These are phyloP conservation scores for Aphis craccivora DNA, from an alignment of 1,140 invertebrate species.

Conservation along the genomic window DNA sequence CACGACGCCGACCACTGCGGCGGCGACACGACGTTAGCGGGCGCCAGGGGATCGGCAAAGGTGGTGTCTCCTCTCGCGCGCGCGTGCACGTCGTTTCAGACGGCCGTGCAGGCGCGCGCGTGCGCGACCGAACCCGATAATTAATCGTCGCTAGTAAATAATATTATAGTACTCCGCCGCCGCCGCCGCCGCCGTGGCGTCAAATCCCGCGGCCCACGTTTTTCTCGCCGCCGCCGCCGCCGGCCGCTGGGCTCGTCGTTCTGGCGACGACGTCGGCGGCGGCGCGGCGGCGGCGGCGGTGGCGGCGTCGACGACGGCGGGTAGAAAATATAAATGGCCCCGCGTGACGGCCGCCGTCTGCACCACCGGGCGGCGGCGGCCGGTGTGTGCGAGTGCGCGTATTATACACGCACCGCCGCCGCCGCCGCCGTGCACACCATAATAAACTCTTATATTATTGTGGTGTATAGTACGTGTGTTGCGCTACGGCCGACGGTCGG, in stretches of 20 bases:
- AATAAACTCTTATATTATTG: background rate
- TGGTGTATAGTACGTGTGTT: background rate
- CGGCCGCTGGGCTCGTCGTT: conserved; percentile 20
- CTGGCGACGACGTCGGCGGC: conserved; percentile 2
- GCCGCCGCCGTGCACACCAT: background rate
- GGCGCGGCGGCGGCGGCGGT: too few species aligned
- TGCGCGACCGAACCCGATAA: conserved; percentile 15
- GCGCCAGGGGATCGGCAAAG: conserved; percentile 16
- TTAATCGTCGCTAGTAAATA: conserved; percentile 43
- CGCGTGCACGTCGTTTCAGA: background rate
- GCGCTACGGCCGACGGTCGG: background rate
- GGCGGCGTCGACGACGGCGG: background rate
- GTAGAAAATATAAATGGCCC: conserved; percentile 34
- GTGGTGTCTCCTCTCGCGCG: background rate
- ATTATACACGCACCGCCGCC: background rate
- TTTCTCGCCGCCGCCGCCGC: conserved; percentile 23
- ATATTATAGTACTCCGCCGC: conserved; percentile 8
- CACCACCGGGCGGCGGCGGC: conserved; percentile 25
- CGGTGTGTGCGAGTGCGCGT: conserved; percentile 43
- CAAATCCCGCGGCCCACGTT: conserved; percentile 50
- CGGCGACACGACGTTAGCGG: background rate
- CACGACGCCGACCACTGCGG: background rate
- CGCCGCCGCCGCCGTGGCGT: conserved; percentile 27
- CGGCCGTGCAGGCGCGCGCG: conserved; percentile 3
- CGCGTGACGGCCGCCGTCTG: conserved; percentile 47